Evolutionary conservation across 2,888 invertebrate genomes (phyloP).

Genomic region (Tanytarsus gracilentus): DNA sequence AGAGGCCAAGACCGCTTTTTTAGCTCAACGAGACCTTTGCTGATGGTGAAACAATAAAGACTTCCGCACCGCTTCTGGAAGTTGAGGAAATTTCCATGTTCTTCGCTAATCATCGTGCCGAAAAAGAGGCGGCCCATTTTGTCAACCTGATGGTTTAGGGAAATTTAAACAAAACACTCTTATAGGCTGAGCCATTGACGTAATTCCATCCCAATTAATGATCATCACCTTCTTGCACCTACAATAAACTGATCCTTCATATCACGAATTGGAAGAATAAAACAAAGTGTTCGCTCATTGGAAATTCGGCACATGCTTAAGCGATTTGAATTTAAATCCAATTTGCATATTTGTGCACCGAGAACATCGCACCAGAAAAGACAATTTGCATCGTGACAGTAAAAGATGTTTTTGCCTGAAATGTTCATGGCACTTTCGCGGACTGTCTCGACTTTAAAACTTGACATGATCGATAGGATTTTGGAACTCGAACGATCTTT

Average conservation of each 20-base stretch:
- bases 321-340: not conserved
- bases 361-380: conserved; percentile 13
- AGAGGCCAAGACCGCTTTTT: conserved; percentile 4
- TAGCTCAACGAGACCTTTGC: not conserved
- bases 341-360: not conserved
- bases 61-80: not conserved
- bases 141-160: conserved; percentile 12
- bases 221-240: conserved; percentile 1
- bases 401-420: not conserved
- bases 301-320: not conserved
- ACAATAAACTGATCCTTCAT: conserved; percentile 3
- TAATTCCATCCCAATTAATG: conserved; percentile 6
- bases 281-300: not conserved
- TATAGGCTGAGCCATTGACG: not conserved
- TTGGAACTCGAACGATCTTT: no score
- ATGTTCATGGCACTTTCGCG: conserved; percentile 9
- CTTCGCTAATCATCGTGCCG: conserved; percentile 16
- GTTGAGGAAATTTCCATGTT: not conserved
- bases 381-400: not conserved
- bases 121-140: conserved; percentile 1
- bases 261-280: conserved; percentile 9
- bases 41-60: not conserved
- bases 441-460: conserved; percentile 2
- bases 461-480: not conserved
- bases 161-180: not conserved